phyloP scores from a whole-genome alignment of 2,888 invertebrate species.

The Agrenia bidenticulata region DNA sequence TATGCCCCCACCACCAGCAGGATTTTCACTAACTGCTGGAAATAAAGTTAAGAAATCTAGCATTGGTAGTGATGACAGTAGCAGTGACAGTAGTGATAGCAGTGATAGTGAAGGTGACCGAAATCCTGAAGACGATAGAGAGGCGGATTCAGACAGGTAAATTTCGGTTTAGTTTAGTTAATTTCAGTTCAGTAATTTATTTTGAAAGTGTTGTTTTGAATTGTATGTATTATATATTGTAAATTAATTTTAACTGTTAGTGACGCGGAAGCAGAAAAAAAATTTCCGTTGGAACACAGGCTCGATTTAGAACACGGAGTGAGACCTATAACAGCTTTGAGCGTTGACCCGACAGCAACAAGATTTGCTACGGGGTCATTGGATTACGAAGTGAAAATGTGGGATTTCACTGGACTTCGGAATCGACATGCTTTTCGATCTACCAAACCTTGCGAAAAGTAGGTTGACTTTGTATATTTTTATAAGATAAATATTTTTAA shows the following conservation, averaged over 20 bases:
- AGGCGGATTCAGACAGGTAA: slow-evolving; percentile 50
- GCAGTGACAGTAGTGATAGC: slow-evolving; percentile 27
- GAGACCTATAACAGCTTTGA: slow-evolving; percentile 85
- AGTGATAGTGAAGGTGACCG: slow-evolving; percentile 49
- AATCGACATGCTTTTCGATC: slow-evolving; percentile 87
- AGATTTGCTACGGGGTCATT: slow-evolving; percentile 86
- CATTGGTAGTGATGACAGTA: slow-evolving; percentile 45
- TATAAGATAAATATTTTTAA: too few species aligned
- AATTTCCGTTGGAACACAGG: slow-evolving; percentile 60
- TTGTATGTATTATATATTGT: background rate
- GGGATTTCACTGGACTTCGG: slow-evolving; percentile 99
- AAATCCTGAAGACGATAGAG: slow-evolving; percentile 56
- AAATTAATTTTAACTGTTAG: slow-evolving; percentile 11
- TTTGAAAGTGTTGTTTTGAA: slow-evolving; percentile 43
- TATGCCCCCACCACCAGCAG: slow-evolving; percentile 59
- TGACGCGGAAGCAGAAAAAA: slow-evolving; percentile 51
- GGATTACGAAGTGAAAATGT: slow-evolving; percentile 94
- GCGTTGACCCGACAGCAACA: slow-evolving; percentile 92
- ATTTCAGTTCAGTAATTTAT: slow-evolving; percentile 23
- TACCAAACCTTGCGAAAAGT: slow-evolving; percentile 87
- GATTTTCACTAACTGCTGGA: slow-evolving; percentile 51
- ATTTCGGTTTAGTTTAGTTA: background rate
- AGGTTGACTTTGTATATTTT: slow-evolving; percentile 12
- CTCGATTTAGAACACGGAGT: slow-evolving; percentile 84
- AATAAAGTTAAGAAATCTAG: slow-evolving; percentile 1